Base-by-base conservation (phyloP, 2,888 invertebrate species). In the Plebejus anna region DNA sequence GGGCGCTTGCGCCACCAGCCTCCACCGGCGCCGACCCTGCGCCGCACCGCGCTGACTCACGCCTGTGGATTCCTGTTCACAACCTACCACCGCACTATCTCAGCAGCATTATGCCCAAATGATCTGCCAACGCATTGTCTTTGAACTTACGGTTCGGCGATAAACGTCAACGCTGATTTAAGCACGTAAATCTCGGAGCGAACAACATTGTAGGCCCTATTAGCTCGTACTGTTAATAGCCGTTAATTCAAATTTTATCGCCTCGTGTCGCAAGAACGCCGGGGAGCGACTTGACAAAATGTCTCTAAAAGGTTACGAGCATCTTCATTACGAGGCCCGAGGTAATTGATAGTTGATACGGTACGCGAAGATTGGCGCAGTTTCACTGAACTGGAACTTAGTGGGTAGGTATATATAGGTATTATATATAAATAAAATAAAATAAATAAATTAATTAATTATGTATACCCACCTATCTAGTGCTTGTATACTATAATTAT, bases 81-180 rank as follows among this genome's bases (percentile, higher is more conserved):
- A 86, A 87, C 86, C 83, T 81, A 83, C 80, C 80, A 84, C 84
- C 83, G 85, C 85, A 89, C 87, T 88, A 88, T 86, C 87, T 85
- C 84, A 83, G 84, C 84, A 88, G 87, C 85, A 89, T 88, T 90
- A 90, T 90, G 87, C 88, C 89, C 90, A 91, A 91, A 91, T 87
- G 88, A 89, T 90, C 91, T 89, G 89, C 91, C 90, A 91, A 91
- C 91, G 90, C 92, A 90, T 90, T 92, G 90, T 91, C 90, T 91
- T 90, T 90, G 88, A 89, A 89, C 90, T 90, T 88, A 90, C 88
- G 89, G 89, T 89, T 85, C 83, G 81, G 83, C 85, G 86, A 90
- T 91, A 87, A 91, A 90, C 88, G 89, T 89, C 89, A 85, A 82
- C 85, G 84, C 81, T 90, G 88, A 89, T 91, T 89, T 89, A 89